Evolutionary conservation across 2,797 vertebrate genomes (phyloP), one percentile per base, ranked within the genome.

Genomic region (Poeciliopsis paucimaculata): DNA sequence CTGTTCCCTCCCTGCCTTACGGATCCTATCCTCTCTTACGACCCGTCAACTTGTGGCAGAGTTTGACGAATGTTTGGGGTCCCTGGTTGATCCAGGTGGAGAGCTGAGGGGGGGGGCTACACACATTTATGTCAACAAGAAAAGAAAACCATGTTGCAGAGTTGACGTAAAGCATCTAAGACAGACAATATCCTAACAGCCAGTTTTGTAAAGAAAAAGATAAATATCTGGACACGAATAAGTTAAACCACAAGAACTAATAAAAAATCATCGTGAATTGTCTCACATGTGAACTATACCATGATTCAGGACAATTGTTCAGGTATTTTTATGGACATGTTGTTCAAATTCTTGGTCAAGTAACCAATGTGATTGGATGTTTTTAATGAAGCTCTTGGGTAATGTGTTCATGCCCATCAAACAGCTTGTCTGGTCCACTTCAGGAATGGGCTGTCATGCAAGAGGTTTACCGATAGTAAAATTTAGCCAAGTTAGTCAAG

Each of bases 1-100:
- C 26, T 46, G 73, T 64, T 47, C 16, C 28, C 49, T 72, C 39
- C 36, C n/a, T 45, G 76, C 81, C 41, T 79, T 73, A 72, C 49
- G 79, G 41, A 46, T 47, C 64, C 11, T 60, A 53, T n/a, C 23
- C 20, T 53, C 20, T 55, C 34, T n/a, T 39, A 23, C 2, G 39
- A 55, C 12, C 8, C 6, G n/a, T 41, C 53, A 23, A 26, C 23
- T 55, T 74, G 18, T 41, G 20, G 23, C 12, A 6, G 31, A 74
- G 49, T 55, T 55, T 53, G 49, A 55, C 18, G n/a, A 41, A 74
- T 55, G 31, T 23, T 39, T 41, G 7, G 34, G 13, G n/a, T 55
- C 6, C 28, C 20, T 16, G 23, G 47, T 23, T 20, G 8, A 26
- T 39, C 36, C 11, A 51, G 45, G 23, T 23, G 72, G 9, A 36